Percentiles rank a stretch among this genome's conserved stretches.
These are phyloP conservation scores for Lamprologus lemairii DNA, from an alignment of 2,113 vertebrate genomes.

Conservation along the genomic window DNA sequence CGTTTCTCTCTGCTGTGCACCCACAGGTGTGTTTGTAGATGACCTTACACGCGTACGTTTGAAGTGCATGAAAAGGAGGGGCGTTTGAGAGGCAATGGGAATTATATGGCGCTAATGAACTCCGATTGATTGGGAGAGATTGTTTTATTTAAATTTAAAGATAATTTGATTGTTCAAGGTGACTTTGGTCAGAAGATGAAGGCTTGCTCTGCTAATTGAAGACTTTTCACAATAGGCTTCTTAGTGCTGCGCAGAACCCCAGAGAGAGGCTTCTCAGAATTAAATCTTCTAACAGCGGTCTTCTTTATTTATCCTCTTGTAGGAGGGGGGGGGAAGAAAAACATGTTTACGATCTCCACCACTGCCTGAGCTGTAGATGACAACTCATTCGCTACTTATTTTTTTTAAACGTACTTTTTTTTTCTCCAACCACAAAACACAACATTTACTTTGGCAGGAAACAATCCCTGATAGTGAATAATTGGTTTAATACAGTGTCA, in stretches of 20 bases:
- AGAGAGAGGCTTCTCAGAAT: conserved; percentile 48
- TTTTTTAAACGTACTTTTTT: neutral
- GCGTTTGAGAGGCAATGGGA: neutral
- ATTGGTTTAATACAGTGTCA: conserved; percentile 40
- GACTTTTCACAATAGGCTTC: conserved; percentile 29
- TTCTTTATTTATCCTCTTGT: conserved; percentile 46
- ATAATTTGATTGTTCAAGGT: conserved; percentile 65
- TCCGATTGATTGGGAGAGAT: conserved; percentile 39
- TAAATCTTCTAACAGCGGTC: conserved; percentile 51
- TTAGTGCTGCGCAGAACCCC: neutral
- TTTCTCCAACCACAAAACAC: conserved; percentile 38
- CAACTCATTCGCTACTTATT: neutral
- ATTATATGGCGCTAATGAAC: conserved; percentile 26
- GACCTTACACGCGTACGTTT: neutral
- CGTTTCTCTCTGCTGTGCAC: neutral
- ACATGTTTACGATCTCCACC: conserved; percentile 55
- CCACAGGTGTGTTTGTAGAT: neutral
- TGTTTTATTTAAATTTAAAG: conserved; percentile 43
- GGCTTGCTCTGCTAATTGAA: conserved; percentile 50
- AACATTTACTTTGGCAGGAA: conserved; percentile 31
- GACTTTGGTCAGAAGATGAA: conserved; percentile 58
- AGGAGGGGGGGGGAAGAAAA: conserved; percentile 18
- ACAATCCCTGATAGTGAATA: conserved; percentile 42
- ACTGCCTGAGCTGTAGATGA: conserved; percentile 16
- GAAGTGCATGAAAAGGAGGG: neutral